A percentile compares a stretch with the other conserved stretches of the same genome.
Conservation (phyloP, 2,113 vertebrate genomes). For the Oriolus oriolus region DNA sequence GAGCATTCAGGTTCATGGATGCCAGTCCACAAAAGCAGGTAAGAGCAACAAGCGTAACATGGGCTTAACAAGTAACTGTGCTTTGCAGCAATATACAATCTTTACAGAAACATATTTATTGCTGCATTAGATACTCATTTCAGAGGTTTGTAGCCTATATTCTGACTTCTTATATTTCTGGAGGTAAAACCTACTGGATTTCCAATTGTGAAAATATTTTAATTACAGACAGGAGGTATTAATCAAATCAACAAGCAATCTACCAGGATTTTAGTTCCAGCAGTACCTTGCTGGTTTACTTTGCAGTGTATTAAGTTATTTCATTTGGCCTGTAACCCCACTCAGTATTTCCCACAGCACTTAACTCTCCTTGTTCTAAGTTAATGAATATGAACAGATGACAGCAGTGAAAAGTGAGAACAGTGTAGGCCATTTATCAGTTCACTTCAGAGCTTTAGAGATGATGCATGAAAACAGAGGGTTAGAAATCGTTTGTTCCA, state of each 20-base stretch:
- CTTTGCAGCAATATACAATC: not conserved
- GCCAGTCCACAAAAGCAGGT: not conserved
- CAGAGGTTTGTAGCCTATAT: not conserved
- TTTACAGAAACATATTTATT: not conserved
- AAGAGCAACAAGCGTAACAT: not conserved
- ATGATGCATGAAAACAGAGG: not conserved
- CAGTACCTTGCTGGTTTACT: not conserved
- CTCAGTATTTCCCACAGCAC: not conserved
- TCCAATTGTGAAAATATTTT: not conserved
- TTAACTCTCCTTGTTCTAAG: not conserved
- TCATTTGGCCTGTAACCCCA: not conserved
- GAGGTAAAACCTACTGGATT: not conserved
- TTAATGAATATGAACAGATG: not conserved
- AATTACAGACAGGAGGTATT: not conserved
- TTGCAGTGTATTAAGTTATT: not conserved
- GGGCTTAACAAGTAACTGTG: not conserved
- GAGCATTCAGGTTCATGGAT: not conserved
- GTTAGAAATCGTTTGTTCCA: not conserved
- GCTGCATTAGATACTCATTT: not conserved
- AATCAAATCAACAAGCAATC: not conserved
- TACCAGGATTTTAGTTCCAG: not conserved
- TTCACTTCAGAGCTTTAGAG: not conserved
- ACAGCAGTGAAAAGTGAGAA: not conserved
- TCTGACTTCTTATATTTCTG: not conserved
- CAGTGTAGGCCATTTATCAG: not conserved